Conservation (phyloP, 2,113 vertebrate species). For the Ictalurus furcatus region DNA sequence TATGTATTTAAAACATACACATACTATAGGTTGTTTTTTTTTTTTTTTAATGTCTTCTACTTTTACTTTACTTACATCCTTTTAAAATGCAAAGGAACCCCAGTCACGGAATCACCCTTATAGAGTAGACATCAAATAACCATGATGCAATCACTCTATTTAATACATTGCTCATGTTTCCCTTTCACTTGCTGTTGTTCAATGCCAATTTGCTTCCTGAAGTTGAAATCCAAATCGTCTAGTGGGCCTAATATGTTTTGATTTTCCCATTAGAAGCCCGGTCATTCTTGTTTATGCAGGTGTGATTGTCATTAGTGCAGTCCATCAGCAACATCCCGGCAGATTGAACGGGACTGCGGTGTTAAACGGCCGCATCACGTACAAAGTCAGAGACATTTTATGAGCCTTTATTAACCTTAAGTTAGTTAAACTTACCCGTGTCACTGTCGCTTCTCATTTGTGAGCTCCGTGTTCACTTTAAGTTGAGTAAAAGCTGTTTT, state of each 20-base stretch:
- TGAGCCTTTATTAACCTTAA: constrained; percentile 39
- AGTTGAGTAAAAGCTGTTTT: constrained; percentile 43
- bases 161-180: not conserved
- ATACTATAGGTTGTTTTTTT: not conserved
- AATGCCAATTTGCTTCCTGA: constrained; percentile 61
- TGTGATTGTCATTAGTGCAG: constrained; percentile 69
- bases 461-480: constrained; percentile 28
- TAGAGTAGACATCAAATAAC: not conserved
- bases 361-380: constrained; percentile 47
- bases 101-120: not conserved
- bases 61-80: not conserved
- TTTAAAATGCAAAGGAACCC: not conserved
- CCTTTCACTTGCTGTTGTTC: constrained; percentile 1
- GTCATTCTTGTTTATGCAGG: constrained; percentile 62
- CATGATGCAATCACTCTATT: not conserved
- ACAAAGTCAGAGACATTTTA: constrained; percentile 34
- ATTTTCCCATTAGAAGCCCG: constrained; percentile 73
- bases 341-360: constrained; percentile 54
- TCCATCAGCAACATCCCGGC: constrained; percentile 69
- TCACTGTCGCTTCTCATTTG: constrained; percentile 55
- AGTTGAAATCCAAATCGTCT: constrained; percentile 68
- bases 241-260: constrained; percentile 72
- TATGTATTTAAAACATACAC: not conserved
- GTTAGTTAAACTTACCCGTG: constrained; percentile 47
- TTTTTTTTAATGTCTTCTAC: not conserved